A percentile compares a stretch with the other conserved stretches of the same genome.
Conservation (phyloP, 2,888 invertebrate genomes). For the Drosophila fulvimacula region DNA sequence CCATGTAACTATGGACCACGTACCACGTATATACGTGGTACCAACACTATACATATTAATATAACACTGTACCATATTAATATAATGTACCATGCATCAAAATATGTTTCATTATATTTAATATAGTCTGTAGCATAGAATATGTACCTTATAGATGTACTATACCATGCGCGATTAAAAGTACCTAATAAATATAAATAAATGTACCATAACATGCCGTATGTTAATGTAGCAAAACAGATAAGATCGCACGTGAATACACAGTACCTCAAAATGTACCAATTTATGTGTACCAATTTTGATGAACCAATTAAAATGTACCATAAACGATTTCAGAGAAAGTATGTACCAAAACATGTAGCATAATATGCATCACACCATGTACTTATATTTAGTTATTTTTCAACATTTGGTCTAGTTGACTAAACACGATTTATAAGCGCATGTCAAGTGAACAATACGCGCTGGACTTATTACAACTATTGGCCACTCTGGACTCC, state of each 20-base stretch:
- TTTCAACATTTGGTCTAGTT: not conserved
- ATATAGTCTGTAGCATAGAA: not conserved
- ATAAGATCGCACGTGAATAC: too few species aligned
- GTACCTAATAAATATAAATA: too few species aligned
- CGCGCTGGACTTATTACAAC: constrained; percentile 23
- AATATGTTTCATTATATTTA: too few species aligned
- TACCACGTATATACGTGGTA: not conserved
- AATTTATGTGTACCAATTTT: too few species aligned
- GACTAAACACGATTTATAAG: constrained; percentile 1
- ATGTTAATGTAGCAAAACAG: too few species aligned
- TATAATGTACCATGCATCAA: too few species aligned
- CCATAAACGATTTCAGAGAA: not conserved
- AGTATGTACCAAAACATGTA: too few species aligned
- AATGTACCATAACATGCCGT: not conserved
- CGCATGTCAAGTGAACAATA: constrained; percentile 35
- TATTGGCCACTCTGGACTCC: constrained; percentile 4
- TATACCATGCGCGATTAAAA: too few species aligned
- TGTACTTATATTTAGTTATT: not conserved
- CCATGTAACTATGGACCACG: not conserved
- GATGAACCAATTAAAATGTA: not conserved
- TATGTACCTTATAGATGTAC: not conserved
- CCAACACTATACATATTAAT: too few species aligned
- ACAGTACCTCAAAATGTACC: too few species aligned
- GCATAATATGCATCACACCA: too few species aligned
- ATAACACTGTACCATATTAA: too few species aligned